Conservation (phyloP, 1,140 invertebrate species). For the Choristoneura fumiferana region DNA sequence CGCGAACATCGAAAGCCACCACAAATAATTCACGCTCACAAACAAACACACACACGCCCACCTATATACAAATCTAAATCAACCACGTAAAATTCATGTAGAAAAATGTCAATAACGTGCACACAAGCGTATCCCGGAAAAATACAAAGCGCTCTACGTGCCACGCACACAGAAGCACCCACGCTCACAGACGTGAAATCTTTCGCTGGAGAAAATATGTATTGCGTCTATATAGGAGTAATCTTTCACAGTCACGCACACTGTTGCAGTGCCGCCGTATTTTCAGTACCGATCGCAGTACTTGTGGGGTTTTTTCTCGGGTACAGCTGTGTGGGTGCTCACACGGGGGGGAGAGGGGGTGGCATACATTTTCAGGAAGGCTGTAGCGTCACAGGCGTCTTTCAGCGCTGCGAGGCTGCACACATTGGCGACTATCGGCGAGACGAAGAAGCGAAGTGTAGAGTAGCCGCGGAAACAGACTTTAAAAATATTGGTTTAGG, state of each 20-base stretch:
- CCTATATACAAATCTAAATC: constrained; percentile 39
- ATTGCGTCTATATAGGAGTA: constrained; percentile 52
- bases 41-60: too few species aligned
- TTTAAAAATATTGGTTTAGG: neutral
- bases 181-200: constrained; percentile 42
- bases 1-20: constrained; percentile 39
- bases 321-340: constrained; percentile 40
- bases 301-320: constrained; percentile 55
- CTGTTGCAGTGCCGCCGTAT: constrained; percentile 21
- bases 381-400: constrained; percentile 69
- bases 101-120: constrained; percentile 73
- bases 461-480: constrained; percentile 27
- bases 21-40: constrained; percentile 45
- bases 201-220: constrained; percentile 42
- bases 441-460: constrained; percentile 73
- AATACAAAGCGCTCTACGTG: too few species aligned
- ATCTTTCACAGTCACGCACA: constrained; percentile 62
- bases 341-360: constrained; percentile 35
- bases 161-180: constrained; percentile 30
- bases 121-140: too few species aligned
- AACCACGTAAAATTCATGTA: constrained; percentile 60
- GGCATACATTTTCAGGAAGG: constrained; percentile 69
- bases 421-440: constrained; percentile 71
- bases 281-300: constrained; percentile 26
- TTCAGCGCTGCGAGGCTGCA: constrained; percentile 69